Base-by-base conservation (phyloP, 1,140 invertebrate species). In the Papilio helenus region DNA sequence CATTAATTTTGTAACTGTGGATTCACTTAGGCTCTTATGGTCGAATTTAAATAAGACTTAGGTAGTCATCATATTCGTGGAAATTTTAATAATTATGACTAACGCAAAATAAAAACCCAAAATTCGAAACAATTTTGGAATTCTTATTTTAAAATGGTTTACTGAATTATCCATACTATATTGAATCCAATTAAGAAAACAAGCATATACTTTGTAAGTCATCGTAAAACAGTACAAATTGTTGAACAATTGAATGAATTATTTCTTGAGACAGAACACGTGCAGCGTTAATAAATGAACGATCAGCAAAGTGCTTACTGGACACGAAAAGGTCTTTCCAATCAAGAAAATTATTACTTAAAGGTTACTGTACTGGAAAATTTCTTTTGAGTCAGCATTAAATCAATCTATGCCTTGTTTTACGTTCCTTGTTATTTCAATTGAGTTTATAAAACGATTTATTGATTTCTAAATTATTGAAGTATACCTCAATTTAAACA, bases 211-310 rank as follows among this genome's bases (percentile, higher is more conserved):
- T 39, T 8, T 8, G 14, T 68, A 16, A 1, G 61, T 68, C 61
- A 68, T 12, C 10, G 12, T 68, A 29, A 68, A 68, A 16, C 61
- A 29, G 1, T 16, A 68, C 14, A 68, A 29, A 68, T 68, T 68
- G 61, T 68, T 68, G 1, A 34, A 68, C 61, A 68, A 68, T 68
- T 34, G 61, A 68, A 68, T 61, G 20, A 61, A 61, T 61, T 61
- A 72, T 71, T 55, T 68, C 65, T 73, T 72, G 46, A 82, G 71
- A 76, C 71, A 81, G 72, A 79, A 83, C 86, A 87, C 83, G 82
- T 87, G 83, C 82, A 80, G 39, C 79, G 83, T 86, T 82, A 81
- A 86, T 85, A 88, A 86, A 85, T 83, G 78, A 85, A 79, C 77
- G 7, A 16, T 16, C 26, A 14, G 51, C 72, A 74, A 82, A 80